Evolutionary conservation across 2,113 vertebrate genomes (phyloP).

Genomic region (Meriones unguiculatus): DNA sequence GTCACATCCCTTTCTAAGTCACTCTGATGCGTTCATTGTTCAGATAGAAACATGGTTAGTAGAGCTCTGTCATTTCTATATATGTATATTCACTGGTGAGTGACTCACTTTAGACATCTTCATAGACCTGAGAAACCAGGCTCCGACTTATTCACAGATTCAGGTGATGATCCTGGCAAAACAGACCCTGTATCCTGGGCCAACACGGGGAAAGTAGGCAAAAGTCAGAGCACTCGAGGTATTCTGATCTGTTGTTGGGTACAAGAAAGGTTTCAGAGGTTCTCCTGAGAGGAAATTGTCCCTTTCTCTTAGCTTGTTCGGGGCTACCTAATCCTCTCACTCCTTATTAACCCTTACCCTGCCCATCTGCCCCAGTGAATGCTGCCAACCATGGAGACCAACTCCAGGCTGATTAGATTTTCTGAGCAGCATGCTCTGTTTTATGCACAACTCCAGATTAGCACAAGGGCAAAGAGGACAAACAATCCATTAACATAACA

Average conservation of each 20-base stretch:
- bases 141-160: slow-evolving; percentile 84
- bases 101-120: slow-evolving; percentile 82
- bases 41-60: slow-evolving; percentile 85
- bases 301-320: slow-evolving; percentile 87
- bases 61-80: slow-evolving; percentile 82
- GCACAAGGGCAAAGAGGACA: slow-evolving; percentile 88
- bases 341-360: slow-evolving; percentile 91
- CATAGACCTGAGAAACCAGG: slow-evolving; percentile 81
- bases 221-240: slow-evolving; percentile 80
- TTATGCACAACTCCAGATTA: slow-evolving; percentile 87
- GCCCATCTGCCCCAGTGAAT: slow-evolving; percentile 89
- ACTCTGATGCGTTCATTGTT: slow-evolving; percentile 82
- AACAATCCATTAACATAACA: slow-evolving; percentile 89
- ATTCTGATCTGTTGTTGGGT: slow-evolving; percentile 85
- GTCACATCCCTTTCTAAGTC: slow-evolving; percentile 79
- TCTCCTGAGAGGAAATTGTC: slow-evolving; percentile 87
- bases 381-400: slow-evolving; percentile 84
- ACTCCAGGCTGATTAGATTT: slow-evolving; percentile 86
- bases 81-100: slow-evolving; percentile 85
- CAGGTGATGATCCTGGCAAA: slow-evolving; percentile 71
- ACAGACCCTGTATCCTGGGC: slow-evolving; percentile 73
- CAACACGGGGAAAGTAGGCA: slow-evolving; percentile 72
- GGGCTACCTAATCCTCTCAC: slow-evolving; percentile 86
- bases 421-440: slow-evolving; percentile 87
- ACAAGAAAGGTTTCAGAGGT: slow-evolving; percentile 84